Percentiles rank a stretch among this genome's conserved stretches.
Conservation (phyloP, 2,888 invertebrate species). For the Belgica antarctica region DNA sequence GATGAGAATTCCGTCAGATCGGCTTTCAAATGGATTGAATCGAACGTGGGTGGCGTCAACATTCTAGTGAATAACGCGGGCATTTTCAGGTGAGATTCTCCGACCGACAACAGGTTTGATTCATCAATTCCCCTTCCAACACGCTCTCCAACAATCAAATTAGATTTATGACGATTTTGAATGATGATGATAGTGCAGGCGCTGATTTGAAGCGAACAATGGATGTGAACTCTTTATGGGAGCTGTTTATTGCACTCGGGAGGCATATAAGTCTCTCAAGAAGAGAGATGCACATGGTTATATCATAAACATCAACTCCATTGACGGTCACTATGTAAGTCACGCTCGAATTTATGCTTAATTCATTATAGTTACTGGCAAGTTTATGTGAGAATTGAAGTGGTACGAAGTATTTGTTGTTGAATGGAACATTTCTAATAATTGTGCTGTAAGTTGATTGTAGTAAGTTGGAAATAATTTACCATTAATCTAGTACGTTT, state of each 20-base stretch:
- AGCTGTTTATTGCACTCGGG: slow-evolving; percentile 55
- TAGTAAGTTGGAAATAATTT: no score
- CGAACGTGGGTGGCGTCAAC: slow-evolving; percentile 57
- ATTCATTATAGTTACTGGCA: no score
- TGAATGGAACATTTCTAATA: no score
- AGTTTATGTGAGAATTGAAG: no score
- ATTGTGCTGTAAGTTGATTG: no score
- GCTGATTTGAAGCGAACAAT: slow-evolving; percentile 50
- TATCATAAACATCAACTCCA: slow-evolving; percentile 54
- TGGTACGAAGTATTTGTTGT: no score
- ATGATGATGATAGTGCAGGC: neutral
- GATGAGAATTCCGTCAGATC: slow-evolving; percentile 58
- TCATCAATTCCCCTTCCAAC: neutral
- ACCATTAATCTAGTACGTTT: no score
- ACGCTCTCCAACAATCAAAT: neutral
- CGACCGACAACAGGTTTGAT: neutral
- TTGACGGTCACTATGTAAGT: slow-evolving; percentile 40
- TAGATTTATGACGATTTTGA: neutral
- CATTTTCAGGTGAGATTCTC: slow-evolving; percentile 47
- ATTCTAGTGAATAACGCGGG: slow-evolving; percentile 62
- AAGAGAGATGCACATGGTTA: slow-evolving; percentile 53
- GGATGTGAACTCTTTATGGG: slow-evolving; percentile 57
- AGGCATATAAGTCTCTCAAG: slow-evolving; percentile 57
- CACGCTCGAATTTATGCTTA: no score
- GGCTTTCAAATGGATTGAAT: slow-evolving; percentile 58